A percentile compares a stretch with the other conserved stretches of the same genome.
These are phyloP conservation scores for Melieria omissa DNA, from an alignment of 2,888 invertebrate genomes.

Conservation along the genomic window DNA sequence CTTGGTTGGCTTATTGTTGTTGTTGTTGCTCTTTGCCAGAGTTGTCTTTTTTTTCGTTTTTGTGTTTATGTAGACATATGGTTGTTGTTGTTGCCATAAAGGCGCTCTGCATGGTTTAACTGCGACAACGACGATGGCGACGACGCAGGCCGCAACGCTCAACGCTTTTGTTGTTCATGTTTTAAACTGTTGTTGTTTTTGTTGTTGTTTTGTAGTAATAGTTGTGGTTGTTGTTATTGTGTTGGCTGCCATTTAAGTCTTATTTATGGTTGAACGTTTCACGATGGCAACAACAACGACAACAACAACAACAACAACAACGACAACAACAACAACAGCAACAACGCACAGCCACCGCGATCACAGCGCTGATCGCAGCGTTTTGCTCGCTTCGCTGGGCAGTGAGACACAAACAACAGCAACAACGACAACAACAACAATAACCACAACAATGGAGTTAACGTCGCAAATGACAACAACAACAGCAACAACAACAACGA, in stretches of 20 bases:
- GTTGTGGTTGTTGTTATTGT: background rate
- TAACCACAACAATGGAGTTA: too few species aligned
- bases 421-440: too few species aligned
- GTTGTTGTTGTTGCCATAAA: conserved; percentile 28
- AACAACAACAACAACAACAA: too few species aligned
- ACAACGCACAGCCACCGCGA: too few species aligned
- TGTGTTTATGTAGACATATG: conserved; percentile 20
- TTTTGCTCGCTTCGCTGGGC: too few species aligned
- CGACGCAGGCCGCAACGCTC: too few species aligned
- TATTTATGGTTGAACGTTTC: conserved; percentile 53
- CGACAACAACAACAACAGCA: too few species aligned
- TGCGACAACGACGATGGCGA: too few species aligned
- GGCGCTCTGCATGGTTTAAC: too few species aligned
- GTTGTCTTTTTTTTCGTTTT: conserved; percentile 28
- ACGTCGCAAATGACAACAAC: too few species aligned
- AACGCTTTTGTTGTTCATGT: conserved; percentile 20
- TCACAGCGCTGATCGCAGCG: conserved; percentile 47
- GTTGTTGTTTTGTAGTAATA: conserved; percentile 15
- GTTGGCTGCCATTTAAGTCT: conserved; percentile 58
- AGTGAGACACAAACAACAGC: too few species aligned
- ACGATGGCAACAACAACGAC: conserved; percentile 57
- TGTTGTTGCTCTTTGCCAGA: conserved; percentile 39
- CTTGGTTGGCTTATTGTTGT: conserved; percentile 35
- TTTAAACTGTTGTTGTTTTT: conserved; percentile 45
- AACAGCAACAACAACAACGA: too few species aligned